Base-by-base conservation (phyloP, 53 echinoderm and acorn worm genomes). In the Arbacia lixula region DNA sequence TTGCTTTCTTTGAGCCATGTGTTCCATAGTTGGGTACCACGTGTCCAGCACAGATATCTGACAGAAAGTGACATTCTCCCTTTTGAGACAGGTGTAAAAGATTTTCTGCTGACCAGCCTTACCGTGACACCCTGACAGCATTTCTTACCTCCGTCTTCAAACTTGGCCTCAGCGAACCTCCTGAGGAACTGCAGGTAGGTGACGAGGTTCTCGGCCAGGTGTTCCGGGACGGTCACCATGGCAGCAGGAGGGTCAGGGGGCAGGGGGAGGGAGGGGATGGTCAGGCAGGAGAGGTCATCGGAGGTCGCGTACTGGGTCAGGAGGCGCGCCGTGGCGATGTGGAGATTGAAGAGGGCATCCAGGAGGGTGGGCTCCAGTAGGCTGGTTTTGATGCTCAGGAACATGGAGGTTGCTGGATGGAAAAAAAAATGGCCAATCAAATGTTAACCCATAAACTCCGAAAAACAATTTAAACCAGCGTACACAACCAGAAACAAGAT, bases 141-240 rank as follows among this genome's bases (percentile, higher is more conserved):
- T 2, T 14, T 21, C 62, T 69, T 39, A 81, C 88, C 90, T 46
- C 72, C 88, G 34, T 96, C 93, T 62, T 96, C 91, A 33, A 93
- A 88, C 58, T 88, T 89, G 56, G 91, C 86, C 55, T 96, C 96
- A 24, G 83, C 68, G 64, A 95, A 99, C 60, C 99, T 64, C 41
- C 94, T 53, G 68, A 95, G 64, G 75, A 95, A 94, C 85, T 90
- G 92, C 64, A 92, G 66, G 66, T 90, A 99, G 41, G 92, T 90
- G 61, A 83, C 88, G 29, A 94, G 71, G 56, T 99, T 99, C 65
- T 99, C 95, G 5, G 92, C 99, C 16, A 99, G 85, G 72, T 90
- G 84, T 54, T 94, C 99, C 1, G 99, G 94, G 40, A 95, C 72
- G 26, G 76, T 80, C 26, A 86, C 85, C n/a, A 99, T 83, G 40